Evolutionary conservation across 2,113 vertebrate genomes (phyloP), one percentile per base, ranked within the genome.

Genomic region (Charina bottae): DNA sequence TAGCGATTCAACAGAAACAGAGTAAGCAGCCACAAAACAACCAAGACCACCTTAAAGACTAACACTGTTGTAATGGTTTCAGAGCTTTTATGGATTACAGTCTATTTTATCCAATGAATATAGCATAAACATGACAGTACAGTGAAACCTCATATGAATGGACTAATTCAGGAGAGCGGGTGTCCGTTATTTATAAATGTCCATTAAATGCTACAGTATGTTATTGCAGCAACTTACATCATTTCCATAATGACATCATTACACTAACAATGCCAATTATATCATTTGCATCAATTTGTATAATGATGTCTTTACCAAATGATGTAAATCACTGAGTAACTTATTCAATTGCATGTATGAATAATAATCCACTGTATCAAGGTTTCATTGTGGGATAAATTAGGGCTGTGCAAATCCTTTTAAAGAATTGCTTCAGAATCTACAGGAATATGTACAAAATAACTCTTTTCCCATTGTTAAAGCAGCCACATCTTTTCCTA

Each of bases 201-300:
- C 72, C 72, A 78, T 78, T 42, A 78, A 42, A 21, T 42, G 72
- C 72, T 78, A 21, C 72, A 78, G 33, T 33, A 78, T 78, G 21
- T 42, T 78, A 78, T 78, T 78, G 72, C 72, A 78, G 72, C 72
- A 78, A 78, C 72, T 78, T 78, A 37, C 72, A 78, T 78, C 72
- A 78, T 78, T 78, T 78, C 72, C 72, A 78, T 72, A 72, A 72
- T 78, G 72, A 42, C 72, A 78, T 78, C 72, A 78, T 78, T 78
- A 78, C 33, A 21, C 33, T 78, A 78, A 78, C 37, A 78, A 78
- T 78, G 19, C 72, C 72, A 78, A 78, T 78, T 78, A 78, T 78
- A 42, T 78, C 33, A 78, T 78, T 78, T 78, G 72, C 72, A 78
- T 78, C 72, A 78, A 42, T 78, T 42, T 78, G 72, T 78, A 78